Evolutionary conservation across 2,113 vertebrate species (phyloP), one percentile per base, ranked within the genome.

Genomic region (Nibea coibor): DNA sequence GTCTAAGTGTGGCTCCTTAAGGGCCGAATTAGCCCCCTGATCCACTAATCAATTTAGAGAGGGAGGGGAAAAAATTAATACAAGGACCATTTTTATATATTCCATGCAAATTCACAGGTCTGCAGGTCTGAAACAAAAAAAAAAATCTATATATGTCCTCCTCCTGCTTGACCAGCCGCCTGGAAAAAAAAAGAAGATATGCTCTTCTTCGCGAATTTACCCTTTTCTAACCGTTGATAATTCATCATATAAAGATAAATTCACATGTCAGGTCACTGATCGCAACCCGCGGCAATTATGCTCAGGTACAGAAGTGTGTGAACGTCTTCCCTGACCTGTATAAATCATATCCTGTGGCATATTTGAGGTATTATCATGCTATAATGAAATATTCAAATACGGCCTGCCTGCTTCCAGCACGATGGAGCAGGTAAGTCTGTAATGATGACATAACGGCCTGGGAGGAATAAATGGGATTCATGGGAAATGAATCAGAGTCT

Each of bases 321-420:
- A 78, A 78, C 67, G 62, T 79, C 84, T 81, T 75, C 72, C 68
- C 35, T 89, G 90, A 84, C 89, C 85, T 71, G 88, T 84, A 92
- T 93, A 85, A 91, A 91, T 92, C 90, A 87, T 78, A 78, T 88
- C 87, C 81, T 45, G 59, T 83, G 91, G 81, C 91, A 87, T 81
- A 86, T 89, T 91, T 87, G 85, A 90, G 66, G 80, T 88, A 90
- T 94, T 93, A 91, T 88, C 35, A 80, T 79, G 75, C 80, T 67
- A 78, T 93, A 92, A 94, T 93, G 92, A 93, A 91, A 93, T 91
- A 92, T 93, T 92, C 75, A 92, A 90, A 93, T 89, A 87, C 63
- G 19, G 69, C 67, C 64, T 39, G 48, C 42, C 65, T 54, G 74
- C 83, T 64, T 76, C 42, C 72, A 77, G 75, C 65, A 72, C 71